Evolutionary conservation across 2,797 vertebrate species (phyloP), one percentile per base, ranked within the genome.

Genomic region (Lindbergichthys nudifrons): DNA sequence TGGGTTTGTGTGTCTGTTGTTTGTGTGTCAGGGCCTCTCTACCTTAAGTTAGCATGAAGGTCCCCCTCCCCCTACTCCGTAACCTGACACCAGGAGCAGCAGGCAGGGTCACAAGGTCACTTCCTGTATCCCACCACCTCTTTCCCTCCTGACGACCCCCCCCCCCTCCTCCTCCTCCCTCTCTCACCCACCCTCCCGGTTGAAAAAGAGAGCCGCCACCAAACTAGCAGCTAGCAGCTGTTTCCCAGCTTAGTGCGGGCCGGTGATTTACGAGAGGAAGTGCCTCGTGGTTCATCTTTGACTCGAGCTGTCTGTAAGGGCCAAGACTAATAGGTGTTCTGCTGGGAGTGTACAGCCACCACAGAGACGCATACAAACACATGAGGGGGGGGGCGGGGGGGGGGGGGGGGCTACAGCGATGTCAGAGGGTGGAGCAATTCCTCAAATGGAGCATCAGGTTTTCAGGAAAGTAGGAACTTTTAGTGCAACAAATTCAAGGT

Each of bases 221-320:
- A 91, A 96, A 92, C 95, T 94, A 90, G 95, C 95, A 81, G 92
- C 93, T 94, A 92, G 92, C 97, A 97, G 97, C 97, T 98, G 96
- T 95, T 97, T 97, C 96, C 95, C 96, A 96, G 88, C 95, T 97
- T 96, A 96, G 96, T 96, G 95, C 95, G 96, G 94, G 95, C 95
- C 85, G 72, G 89, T 97, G 96, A 98, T 98, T 97, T 98, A 98
- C 95, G 88, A 91, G 92, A 93, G 86, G 86, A 88, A 93, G 85
- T 84, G 90, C 88, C 85, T 90, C 61, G 65, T 88, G 88, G 93
- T 93, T 95, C 91, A 93, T 94, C 93, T 93, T 92, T 92, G 92
- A 92, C 93, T 93, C 51, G 43, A 83, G 83, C 90, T 93, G 94
- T 93, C 92, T 93, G 88, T 87, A 70, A 85, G 86, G 79, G 91